phyloP scores from a whole-genome alignment of 2,113 vertebrate species.

The Microcebus griseorufus region DNA sequence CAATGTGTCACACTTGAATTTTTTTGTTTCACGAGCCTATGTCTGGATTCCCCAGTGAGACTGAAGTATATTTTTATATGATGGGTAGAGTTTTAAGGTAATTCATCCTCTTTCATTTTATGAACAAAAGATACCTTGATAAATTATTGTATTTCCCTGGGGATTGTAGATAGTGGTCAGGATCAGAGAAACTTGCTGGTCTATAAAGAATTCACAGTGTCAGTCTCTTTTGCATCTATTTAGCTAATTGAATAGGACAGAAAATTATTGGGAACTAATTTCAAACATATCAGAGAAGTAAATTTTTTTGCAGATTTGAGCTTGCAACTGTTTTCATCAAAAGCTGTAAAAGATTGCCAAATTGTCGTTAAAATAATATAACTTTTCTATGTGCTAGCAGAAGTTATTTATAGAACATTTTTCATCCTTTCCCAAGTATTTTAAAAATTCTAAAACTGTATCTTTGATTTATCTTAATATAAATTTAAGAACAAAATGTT shows the following conservation, averaged over 20 bases:
- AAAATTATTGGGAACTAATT: constrained; percentile 60
- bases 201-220: neutral
- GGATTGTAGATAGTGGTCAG: neutral
- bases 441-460: constrained; percentile 23
- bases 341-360: neutral
- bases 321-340: constrained; percentile 32
- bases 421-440: constrained; percentile 27
- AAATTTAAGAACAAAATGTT: constrained; percentile 48
- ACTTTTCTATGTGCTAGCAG: neutral
- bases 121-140: neutral
- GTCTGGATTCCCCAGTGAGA: neutral
- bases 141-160: neutral
- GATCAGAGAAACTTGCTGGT: neutral
- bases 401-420: constrained; percentile 41
- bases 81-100: neutral
- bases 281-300: constrained; percentile 32
- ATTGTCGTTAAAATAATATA: constrained; percentile 20
- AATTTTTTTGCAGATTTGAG: constrained; percentile 23
- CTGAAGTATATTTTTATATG: constrained; percentile 35
- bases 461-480: constrained; percentile 37
- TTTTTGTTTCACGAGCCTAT: constrained; percentile 41
- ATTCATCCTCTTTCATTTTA: neutral
- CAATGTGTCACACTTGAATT: neutral
- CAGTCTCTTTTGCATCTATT: neutral
- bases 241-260: neutral